Evolutionary conservation across 2,888 invertebrate genomes (phyloP).

Genomic region (Luperina nickerlii): DNA sequence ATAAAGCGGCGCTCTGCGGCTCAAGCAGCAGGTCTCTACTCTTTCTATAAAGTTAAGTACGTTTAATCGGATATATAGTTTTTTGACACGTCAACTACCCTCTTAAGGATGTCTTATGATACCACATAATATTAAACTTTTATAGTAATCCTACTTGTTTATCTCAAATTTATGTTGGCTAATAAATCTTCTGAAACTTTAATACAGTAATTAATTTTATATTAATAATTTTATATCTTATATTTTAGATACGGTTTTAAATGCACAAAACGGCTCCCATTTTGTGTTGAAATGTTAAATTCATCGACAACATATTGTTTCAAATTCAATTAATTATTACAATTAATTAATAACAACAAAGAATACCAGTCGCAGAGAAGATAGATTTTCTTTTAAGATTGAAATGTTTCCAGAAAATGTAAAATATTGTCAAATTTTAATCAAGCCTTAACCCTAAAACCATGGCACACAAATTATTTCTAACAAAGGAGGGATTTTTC

Average conservation of each 20-base stretch:
- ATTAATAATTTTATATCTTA: slow-evolving; percentile 59
- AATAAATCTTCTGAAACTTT: slow-evolving; percentile 87
- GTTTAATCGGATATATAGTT: slow-evolving; percentile 75
- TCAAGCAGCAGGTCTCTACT: slow-evolving; percentile 70
- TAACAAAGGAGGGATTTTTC: slow-evolving; percentile 89
- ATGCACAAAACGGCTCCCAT: slow-evolving; percentile 66
- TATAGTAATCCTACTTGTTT: slow-evolving; percentile 82
- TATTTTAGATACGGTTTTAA: slow-evolving; percentile 57
- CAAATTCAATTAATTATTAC: slow-evolving; percentile 46
- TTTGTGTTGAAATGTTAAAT: slow-evolving; percentile 69
- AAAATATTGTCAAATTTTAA: slow-evolving; percentile 87
- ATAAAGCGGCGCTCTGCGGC: slow-evolving; percentile 78
- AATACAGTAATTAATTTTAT: slow-evolving; percentile 76
- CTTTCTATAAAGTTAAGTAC: slow-evolving; percentile 83
- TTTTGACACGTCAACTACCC: slow-evolving; percentile 77
- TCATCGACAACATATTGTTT: slow-evolving; percentile 57
- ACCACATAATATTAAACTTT: slow-evolving; percentile 78
- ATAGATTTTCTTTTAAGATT: slow-evolving; percentile 39
- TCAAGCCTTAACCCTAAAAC: slow-evolving; percentile 85
- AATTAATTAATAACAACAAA: slow-evolving; percentile 53
- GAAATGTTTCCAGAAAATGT: slow-evolving; percentile 68
- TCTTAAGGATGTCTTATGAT: slow-evolving; percentile 69
- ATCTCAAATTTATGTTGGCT: slow-evolving; percentile 84
- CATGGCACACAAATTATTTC: slow-evolving; percentile 89
- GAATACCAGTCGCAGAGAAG: slow-evolving; percentile 50